Conservation (phyloP, 1,140 invertebrate genomes). For the Antheraea mylitta region DNA sequence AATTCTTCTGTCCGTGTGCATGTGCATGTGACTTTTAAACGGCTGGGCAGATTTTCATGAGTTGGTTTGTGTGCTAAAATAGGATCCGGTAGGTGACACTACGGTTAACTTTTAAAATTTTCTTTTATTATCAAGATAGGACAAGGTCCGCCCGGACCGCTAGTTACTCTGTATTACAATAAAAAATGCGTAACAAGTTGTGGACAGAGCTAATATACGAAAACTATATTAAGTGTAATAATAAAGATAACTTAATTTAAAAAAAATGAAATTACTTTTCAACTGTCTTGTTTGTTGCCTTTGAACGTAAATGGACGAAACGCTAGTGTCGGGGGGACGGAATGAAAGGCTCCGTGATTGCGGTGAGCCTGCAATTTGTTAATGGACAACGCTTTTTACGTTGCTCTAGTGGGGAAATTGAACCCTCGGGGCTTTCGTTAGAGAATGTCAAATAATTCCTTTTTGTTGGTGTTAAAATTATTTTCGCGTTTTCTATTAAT, state of each 20-base stretch:
- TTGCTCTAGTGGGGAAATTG: constrained; percentile 2
- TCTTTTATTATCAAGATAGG: too few relatives aligned
- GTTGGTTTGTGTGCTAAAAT: too few relatives aligned
- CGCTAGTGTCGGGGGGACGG: constrained; percentile 1
- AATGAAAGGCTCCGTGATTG: constrained; percentile 8
- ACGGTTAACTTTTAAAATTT: too few relatives aligned
- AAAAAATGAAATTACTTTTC: background rate
- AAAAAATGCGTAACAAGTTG: too few relatives aligned
- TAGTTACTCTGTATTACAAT: too few relatives aligned
- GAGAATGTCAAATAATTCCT: constrained; percentile 5
- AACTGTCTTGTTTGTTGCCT: background rate
- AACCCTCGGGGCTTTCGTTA: background rate
- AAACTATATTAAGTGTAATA: too few relatives aligned
- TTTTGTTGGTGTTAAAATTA: background rate
- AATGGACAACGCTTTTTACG: constrained; percentile 3
- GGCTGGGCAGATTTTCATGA: too few relatives aligned
- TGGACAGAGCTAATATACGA: too few relatives aligned
- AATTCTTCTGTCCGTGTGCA: too few relatives aligned
- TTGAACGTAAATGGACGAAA: constrained; percentile 1
- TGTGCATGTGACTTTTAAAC: too few relatives aligned
- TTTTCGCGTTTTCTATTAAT: background rate
- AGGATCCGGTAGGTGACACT: too few relatives aligned
- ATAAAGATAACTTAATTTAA: background rate
- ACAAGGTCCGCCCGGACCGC: too few relatives aligned
- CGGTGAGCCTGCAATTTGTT: constrained; percentile 12